Conservation (phyloP, 1,140 invertebrate genomes). For the Diplogasteroides magnus region DNA sequence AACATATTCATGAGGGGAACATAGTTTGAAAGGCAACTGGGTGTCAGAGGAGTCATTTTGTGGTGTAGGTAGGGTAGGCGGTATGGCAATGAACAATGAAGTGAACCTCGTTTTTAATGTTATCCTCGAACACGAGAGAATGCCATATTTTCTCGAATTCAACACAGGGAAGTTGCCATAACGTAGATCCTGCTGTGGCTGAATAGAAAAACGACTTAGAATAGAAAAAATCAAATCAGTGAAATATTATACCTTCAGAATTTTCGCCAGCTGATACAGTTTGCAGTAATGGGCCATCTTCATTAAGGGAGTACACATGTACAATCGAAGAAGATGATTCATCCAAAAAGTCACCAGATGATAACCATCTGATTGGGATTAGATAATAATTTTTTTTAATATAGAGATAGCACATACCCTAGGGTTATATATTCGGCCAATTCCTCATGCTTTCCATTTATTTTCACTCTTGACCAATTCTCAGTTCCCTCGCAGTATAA, state of each 20-base stretch:
- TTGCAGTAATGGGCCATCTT: not conserved
- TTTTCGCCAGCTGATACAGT: slow-evolving; percentile 13
- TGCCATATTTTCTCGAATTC: slow-evolving; percentile 85
- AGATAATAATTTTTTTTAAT: slow-evolving; percentile 13
- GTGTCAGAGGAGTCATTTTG: too few species aligned
- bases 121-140: slow-evolving; percentile 76
- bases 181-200: slow-evolving; percentile 13
- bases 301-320: not conserved
- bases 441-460: not conserved
- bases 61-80: not conserved
- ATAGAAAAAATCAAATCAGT: not conserved
- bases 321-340: slow-evolving; percentile 41
- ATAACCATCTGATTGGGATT: slow-evolving; percentile 10
- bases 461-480: not conserved
- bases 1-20: slow-evolving; percentile 21
- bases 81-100: slow-evolving; percentile 1
- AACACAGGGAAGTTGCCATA: slow-evolving; percentile 25
- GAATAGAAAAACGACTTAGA: too few species aligned
- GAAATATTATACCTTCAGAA: slow-evolving; percentile 1
- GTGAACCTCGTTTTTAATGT: slow-evolving; percentile 75
- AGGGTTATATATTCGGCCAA: not conserved
- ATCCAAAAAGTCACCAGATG: slow-evolving; percentile 31
- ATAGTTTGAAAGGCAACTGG: too few species aligned
- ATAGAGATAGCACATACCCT: slow-evolving; percentile 11
- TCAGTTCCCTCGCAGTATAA: not conserved